These are phyloP conservation scores for Strix uralensis DNA, from an alignment of 2,113 vertebrate genomes.

Conservation along the genomic window DNA sequence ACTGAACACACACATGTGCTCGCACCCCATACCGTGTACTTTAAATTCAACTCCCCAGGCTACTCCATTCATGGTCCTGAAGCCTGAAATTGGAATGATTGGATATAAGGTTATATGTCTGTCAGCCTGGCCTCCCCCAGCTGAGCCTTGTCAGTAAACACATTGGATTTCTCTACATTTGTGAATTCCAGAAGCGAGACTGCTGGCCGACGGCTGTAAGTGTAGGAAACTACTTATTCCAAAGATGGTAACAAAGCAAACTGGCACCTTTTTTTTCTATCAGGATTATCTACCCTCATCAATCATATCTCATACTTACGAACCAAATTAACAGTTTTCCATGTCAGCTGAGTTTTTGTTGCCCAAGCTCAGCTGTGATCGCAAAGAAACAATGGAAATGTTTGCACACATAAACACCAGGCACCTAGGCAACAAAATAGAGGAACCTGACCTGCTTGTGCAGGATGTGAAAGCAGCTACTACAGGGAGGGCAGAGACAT, in stretches of 20 bases:
- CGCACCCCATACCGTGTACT: background rate
- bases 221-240: slow-evolving; percentile 18
- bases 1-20: background rate
- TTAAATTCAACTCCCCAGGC: slow-evolving; percentile 17
- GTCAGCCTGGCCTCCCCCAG: background rate
- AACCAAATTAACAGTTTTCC: slow-evolving; percentile 39
- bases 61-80: background rate
- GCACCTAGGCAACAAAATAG: slow-evolving; percentile 37
- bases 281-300: background rate
- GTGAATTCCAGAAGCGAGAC: background rate
- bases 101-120: slow-evolving; percentile 31
- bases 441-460: slow-evolving; percentile 28
- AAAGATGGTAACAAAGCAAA: slow-evolving; percentile 19
- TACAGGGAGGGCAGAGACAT: background rate
- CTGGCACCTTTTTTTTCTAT: background rate
- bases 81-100: slow-evolving; percentile 46
- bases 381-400: slow-evolving; percentile 1
- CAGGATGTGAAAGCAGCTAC: slow-evolving; percentile 23
- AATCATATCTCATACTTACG: slow-evolving; percentile 1
- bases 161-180: slow-evolving; percentile 27
- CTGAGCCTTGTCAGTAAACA: slow-evolving; percentile 12
- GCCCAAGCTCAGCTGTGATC: background rate
- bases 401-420: slow-evolving; percentile 45
- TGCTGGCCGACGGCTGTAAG: background rate
- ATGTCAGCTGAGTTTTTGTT: slow-evolving; percentile 25